Evolutionary conservation across 1,140 invertebrate species (phyloP).

Genomic region (Nautilus pompilius): DNA sequence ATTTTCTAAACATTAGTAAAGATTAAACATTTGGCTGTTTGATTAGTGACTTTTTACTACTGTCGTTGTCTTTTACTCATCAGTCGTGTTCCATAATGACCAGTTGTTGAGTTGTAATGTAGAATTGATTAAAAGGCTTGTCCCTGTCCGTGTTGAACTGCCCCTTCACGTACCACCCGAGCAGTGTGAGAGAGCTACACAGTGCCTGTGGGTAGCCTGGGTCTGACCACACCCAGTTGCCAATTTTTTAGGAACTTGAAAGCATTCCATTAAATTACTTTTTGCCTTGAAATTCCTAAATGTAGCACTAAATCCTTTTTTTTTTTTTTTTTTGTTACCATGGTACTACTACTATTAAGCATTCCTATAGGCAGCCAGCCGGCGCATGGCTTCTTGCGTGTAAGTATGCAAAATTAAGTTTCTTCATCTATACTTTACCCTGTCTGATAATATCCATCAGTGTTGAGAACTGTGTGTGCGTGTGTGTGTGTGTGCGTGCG

Average conservation of each 20-base stretch:
- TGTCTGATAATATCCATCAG: no score
- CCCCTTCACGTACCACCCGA: no score
- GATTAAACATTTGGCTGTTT: no score
- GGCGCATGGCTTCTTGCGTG: constrained; percentile 1
- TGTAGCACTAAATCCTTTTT: constrained; percentile 1
- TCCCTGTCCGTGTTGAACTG: no score
- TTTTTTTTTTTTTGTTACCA: not conserved
- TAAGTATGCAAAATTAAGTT: not conserved
- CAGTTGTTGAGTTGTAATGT: no score
- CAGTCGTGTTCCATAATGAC: no score
- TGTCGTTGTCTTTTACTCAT: no score
- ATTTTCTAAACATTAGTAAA: no score
- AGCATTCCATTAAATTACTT: not conserved
- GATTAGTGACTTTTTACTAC: no score
- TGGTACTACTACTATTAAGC: not conserved
- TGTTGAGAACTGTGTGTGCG: not conserved
- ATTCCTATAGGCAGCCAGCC: not conserved
- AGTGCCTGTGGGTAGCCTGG: not conserved
- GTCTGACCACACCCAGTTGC: not conserved
- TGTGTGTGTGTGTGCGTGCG: not conserved
- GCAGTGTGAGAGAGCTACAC: not conserved
- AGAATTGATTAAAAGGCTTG: no score
- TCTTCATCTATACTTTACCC: constrained; percentile 2
- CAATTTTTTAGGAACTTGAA: constrained; percentile 2
- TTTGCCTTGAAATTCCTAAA: constrained; percentile 6